Base-by-base conservation (phyloP, 2,888 invertebrate genomes). In the Cybosia mesomella region DNA sequence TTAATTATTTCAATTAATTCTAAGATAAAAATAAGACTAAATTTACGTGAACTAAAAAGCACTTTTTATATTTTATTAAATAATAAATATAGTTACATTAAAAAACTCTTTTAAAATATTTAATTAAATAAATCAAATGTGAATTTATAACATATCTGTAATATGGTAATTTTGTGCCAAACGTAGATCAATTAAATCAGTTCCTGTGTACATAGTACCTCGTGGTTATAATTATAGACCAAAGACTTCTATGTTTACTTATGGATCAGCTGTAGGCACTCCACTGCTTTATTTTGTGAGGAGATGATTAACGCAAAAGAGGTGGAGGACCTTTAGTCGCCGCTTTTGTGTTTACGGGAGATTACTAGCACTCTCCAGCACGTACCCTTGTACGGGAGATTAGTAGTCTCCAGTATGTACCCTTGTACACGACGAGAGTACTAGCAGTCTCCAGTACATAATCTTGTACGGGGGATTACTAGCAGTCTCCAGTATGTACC, bases 91-190 rank as follows among this genome's bases (percentile, higher is more conserved):
- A 58, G n/a, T n/a, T n/a, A 49, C 18, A 2, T 49, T n/a, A 49
- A 55, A 11, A 55, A 55, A 8, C 4, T 55, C 4, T 62, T 24
- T 34, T 15, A 53, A 62, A 21, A 21, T 32, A 54, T 63, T 36
- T 55, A 60, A 60, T 8, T 61, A 49, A 61, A 49, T 61, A 49
- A 49, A 39, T 28, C 61, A 75, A 73, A 72, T 72, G 72, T 75
- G 81, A 81, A 81, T 78, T 75, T 69, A 71, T 69, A 76, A 81
- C 79, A 79, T 79, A 79, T 81, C 79, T 79, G 36, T 72, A 79
- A 74, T 63, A 55, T 58, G 70, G 76, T 74, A 62, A 73, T 67
- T 66, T 58, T 68, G 81, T 79, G 79, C 79, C 79, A 79, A 79
- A 81, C 21, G 53, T 79, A 76, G 71, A 76, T 67, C 58, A 66